phyloP scores from a whole-genome alignment of 2,888 invertebrate species.

The Chydorus sphaericus region DNA sequence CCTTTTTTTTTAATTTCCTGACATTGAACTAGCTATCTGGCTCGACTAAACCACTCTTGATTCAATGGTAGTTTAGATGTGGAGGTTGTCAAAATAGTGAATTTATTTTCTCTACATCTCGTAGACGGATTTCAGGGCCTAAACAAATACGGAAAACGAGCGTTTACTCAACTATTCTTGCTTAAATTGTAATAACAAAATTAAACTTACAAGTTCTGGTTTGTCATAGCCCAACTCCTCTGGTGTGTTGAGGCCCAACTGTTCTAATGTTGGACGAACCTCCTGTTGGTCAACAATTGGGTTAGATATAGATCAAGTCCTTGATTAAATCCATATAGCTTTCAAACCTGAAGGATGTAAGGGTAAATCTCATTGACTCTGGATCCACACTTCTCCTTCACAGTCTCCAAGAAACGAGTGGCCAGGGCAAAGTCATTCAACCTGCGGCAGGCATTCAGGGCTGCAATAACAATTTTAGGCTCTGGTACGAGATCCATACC shows the following conservation, averaged over 20 bases:
- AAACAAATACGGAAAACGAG: neutral
- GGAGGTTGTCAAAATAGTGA: neutral
- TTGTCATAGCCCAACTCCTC: conserved; percentile 95
- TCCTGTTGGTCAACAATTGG: conserved; percentile 39
- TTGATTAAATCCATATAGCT: neutral
- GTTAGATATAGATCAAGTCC: neutral
- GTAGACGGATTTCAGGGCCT: conserved; percentile 12
- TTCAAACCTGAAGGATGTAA: conserved; percentile 47
- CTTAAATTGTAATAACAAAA: conserved; percentile 33
- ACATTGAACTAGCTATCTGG: neutral
- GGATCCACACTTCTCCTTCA: conserved; percentile 73
- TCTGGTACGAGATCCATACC: conserved; percentile 88
- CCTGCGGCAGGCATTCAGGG: conserved; percentile 76
- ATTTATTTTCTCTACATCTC: neutral
- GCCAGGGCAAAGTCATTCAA: conserved; percentile 89
- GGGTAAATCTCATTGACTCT: conserved; percentile 65
- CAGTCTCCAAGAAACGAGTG: conserved; percentile 78
- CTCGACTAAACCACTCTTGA: conserved; percentile 1
- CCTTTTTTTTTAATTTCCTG: too few species aligned
- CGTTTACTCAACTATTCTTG: too few species aligned
- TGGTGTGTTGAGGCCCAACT: conserved; percentile 83
- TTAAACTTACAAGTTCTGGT: conserved; percentile 54
- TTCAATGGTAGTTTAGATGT: too few species aligned
- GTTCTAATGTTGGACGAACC: conserved; percentile 77
- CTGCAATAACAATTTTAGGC: conserved; percentile 73